phyloP scores from a whole-genome alignment of 1,140 invertebrate species.

The Drosophila tani region DNA sequence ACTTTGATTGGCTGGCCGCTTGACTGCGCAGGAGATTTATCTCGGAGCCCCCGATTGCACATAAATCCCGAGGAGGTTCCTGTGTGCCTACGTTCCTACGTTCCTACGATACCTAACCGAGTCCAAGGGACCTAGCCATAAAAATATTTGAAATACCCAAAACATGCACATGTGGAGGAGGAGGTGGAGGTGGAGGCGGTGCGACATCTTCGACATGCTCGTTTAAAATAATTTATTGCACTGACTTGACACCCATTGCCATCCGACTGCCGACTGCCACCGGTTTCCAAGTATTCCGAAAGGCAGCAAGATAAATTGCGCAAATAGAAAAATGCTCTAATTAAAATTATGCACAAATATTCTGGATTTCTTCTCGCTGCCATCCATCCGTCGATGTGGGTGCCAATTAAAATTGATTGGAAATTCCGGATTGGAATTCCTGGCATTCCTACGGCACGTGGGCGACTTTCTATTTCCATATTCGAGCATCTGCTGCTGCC shows the following conservation, averaged over 20 bases:
- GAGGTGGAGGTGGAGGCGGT: neutral
- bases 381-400: conserved; percentile 77
- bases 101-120: conserved; percentile 51
- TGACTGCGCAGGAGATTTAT: conserved; percentile 68
- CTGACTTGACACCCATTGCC: conserved; percentile 77
- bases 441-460: conserved; percentile 73
- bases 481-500: conserved; percentile 16
- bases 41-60: conserved; percentile 40
- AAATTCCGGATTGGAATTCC: conserved; percentile 71
- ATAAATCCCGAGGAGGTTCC: conserved; percentile 52
- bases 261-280: conserved; percentile 47
- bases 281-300: conserved; percentile 48
- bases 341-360: conserved; percentile 84
- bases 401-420: conserved; percentile 85
- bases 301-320: conserved; percentile 75
- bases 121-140: conserved; percentile 49
- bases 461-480: conserved; percentile 35
- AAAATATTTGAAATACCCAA: conserved; percentile 68
- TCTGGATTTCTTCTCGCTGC: conserved; percentile 63
- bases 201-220: conserved; percentile 77
- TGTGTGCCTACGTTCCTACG: conserved; percentile 5
- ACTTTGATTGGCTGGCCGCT: conserved; percentile 70
- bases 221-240: conserved; percentile 85
- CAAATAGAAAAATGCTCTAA: conserved; percentile 84
- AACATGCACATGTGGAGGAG: conserved; percentile 32